Conservation (phyloP, 2,113 vertebrate genomes). For the Catagonus wagneri region DNA sequence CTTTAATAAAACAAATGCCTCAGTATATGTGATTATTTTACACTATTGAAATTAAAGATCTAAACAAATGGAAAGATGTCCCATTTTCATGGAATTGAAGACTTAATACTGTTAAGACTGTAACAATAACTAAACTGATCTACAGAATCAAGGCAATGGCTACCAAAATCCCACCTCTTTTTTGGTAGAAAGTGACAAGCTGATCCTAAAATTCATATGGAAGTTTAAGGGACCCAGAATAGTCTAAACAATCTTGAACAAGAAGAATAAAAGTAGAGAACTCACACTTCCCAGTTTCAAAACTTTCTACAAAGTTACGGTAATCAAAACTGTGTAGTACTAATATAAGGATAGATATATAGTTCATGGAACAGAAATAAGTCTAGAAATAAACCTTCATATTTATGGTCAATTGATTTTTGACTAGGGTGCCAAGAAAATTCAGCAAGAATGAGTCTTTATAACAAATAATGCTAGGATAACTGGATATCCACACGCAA, state of each 20-base stretch:
- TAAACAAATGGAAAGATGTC: slow-evolving; percentile 4
- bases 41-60: slow-evolving; percentile 35
- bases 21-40: neutral
- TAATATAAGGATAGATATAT: slow-evolving; percentile 18
- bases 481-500: neutral
- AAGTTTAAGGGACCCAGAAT: slow-evolving; percentile 27
- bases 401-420: slow-evolving; percentile 41
- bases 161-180: neutral
- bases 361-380: neutral
- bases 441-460: slow-evolving; percentile 21
- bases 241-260: slow-evolving; percentile 12
- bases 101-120: slow-evolving; percentile 23
- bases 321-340: slow-evolving; percentile 34
- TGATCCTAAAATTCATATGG: slow-evolving; percentile 37
- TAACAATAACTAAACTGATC: neutral
- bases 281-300: neutral
- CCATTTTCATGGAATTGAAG: neutral
- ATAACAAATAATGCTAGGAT: slow-evolving; percentile 5
- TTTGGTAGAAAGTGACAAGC: slow-evolving; percentile 19
- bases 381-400: slow-evolving; percentile 24
- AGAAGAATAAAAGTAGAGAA: slow-evolving; percentile 19
- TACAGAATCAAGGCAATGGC: neutral
- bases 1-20: neutral
- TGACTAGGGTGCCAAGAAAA: neutral
- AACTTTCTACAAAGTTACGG: slow-evolving; percentile 44